Evolutionary conservation across 2,888 invertebrate genomes (phyloP).

Genomic region (Choreutis nemorana): DNA sequence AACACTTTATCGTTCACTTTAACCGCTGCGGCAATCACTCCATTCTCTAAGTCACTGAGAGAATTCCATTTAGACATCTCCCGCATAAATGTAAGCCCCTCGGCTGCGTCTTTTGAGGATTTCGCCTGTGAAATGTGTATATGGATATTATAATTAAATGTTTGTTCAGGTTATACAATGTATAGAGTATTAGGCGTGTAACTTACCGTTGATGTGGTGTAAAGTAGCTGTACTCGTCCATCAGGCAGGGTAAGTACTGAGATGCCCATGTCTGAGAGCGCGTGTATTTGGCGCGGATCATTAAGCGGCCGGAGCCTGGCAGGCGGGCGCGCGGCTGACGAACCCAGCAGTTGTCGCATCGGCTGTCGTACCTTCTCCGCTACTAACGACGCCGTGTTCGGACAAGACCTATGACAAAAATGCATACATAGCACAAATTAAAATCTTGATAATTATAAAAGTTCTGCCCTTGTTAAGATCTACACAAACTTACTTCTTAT

Average conservation of each 20-base stretch:
- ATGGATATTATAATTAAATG: background rate
- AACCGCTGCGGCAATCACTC: conserved; percentile 40
- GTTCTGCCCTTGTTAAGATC: too few species aligned
- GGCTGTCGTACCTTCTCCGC: conserved; percentile 86
- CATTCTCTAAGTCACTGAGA: conserved; percentile 67
- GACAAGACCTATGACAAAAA: conserved; percentile 82
- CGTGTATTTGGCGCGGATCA: conserved; percentile 87
- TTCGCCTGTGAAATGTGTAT: conserved; percentile 71
- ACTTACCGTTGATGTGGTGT: conserved; percentile 86
- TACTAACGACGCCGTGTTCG: conserved; percentile 83
- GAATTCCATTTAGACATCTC: conserved; percentile 94
- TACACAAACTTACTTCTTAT: conserved; percentile 50
- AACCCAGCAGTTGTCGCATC: conserved; percentile 83
- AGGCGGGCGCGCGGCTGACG: conserved; percentile 68
- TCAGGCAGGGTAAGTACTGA: conserved; percentile 87
- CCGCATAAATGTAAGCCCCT: conserved; percentile 94
- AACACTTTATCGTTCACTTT: conserved; percentile 26
- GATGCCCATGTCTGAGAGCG: conserved; percentile 94
- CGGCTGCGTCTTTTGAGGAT: conserved; percentile 85
- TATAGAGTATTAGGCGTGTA: background rate
- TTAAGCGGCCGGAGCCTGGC: conserved; percentile 81
- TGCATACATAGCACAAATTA: background rate
- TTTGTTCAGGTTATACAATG: background rate
- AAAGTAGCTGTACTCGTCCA: conserved; percentile 91
- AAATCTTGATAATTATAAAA: too few species aligned